These are phyloP conservation scores for Aplysina aerophoba DNA, from an alignment of 37 sponge, comb jelly and placozoan genomes.

Conservation along the genomic window DNA sequence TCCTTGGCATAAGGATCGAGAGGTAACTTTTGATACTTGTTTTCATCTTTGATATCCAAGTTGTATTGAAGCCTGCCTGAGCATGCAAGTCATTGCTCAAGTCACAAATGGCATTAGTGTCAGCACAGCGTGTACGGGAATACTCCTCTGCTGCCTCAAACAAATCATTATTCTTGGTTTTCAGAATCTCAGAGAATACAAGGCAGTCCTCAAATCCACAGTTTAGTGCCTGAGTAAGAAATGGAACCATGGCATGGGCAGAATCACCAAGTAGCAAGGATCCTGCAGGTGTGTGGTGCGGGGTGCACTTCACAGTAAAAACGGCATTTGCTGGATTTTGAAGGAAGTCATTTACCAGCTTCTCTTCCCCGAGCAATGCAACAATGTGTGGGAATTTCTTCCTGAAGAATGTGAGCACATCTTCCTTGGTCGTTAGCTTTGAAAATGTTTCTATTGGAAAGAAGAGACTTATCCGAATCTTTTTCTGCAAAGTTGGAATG, in stretches of 20 bases:
- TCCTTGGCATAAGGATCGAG: conserved; percentile 53
- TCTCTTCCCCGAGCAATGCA: conserved; percentile 64
- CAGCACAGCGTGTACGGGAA: conserved; percentile 46
- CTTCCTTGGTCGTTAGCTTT: conserved; percentile 55
- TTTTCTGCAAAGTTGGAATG: conserved; percentile 66
- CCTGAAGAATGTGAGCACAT: conserved; percentile 66
- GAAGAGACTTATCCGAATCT: conserved; percentile 82
- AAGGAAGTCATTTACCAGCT: conserved; percentile 66
- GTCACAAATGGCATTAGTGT: conserved; percentile 79
- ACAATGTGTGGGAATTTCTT: conserved; percentile 72
- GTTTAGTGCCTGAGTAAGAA: conserved; percentile 90
- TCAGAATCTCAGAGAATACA: conserved; percentile 60
- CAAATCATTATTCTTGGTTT: conserved; percentile 30
- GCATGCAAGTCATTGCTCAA: conserved; percentile 40
- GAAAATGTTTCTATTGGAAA: conserved; percentile 72
- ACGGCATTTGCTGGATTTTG: conserved; percentile 58
- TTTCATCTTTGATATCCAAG: conserved; percentile 78
- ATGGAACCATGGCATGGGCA: conserved; percentile 94
- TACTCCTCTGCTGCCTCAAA: conserved; percentile 58
- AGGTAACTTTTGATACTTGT: conserved; percentile 52
- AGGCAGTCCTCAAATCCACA: conserved; percentile 92
- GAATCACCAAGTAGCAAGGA: conserved; percentile 86
- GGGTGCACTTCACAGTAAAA: conserved; percentile 79
- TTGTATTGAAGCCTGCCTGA: conserved; percentile 77
- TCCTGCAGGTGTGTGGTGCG: conserved; percentile 56